Percentiles rank a stretch among this genome's conserved stretches.
Conservation (phyloP, 2,888 invertebrate genomes). For the Spilosoma lubricipeda region DNA sequence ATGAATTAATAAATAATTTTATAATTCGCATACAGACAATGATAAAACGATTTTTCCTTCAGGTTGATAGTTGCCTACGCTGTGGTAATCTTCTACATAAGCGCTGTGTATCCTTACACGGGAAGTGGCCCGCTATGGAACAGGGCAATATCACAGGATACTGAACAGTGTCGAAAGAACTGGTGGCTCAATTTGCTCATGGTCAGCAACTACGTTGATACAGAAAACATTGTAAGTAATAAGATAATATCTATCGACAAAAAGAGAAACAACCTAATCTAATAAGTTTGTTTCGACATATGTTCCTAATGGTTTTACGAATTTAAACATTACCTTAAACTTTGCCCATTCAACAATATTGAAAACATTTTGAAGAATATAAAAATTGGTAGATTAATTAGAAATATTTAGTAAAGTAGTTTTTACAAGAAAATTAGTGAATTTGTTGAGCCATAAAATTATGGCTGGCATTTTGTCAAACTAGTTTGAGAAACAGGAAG, state of each 20-base stretch:
- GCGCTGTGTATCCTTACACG: conserved; percentile 83
- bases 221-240: conserved; percentile 84
- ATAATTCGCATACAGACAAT: not conserved
- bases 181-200: conserved; percentile 89
- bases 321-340: too few species aligned
- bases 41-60: not conserved
- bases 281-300: not conserved
- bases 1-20: too few species aligned
- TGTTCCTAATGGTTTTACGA: too few species aligned
- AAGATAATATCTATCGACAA: not conserved
- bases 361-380: not conserved
- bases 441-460: not conserved
- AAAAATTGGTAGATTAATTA: too few species aligned
- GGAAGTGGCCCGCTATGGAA: conserved; percentile 88
- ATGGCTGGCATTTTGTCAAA: too few species aligned
- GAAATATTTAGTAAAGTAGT: too few species aligned
- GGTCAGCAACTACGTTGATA: conserved; percentile 87
- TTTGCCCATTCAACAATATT: not conserved
- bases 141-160: conserved; percentile 78
- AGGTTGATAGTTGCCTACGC: conserved; percentile 86
- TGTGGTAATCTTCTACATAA: conserved; percentile 85
- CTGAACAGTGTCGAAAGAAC: conserved; percentile 83
- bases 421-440: not conserved
- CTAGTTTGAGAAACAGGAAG: too few species aligned
- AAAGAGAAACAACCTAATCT: not conserved